Conservation (phyloP, 2,113 vertebrate genomes). For the Atractosteus spatula region DNA sequence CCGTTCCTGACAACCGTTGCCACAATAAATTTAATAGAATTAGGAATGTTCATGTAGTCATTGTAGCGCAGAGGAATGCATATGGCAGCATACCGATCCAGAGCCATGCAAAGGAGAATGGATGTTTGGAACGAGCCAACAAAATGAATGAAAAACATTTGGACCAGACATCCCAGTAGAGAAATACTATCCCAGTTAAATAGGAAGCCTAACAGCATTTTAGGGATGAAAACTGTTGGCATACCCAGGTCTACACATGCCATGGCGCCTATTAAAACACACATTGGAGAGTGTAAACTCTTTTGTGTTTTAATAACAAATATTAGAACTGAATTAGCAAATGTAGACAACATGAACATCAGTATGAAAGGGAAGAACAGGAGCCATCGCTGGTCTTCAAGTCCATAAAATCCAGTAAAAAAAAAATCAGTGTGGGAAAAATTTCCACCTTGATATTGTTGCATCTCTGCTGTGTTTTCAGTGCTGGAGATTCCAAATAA, state of each 20-base stretch:
- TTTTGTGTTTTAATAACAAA: constrained; percentile 18
- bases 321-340: constrained; percentile 14
- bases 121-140: not conserved
- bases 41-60: not conserved
- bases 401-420: constrained; percentile 13
- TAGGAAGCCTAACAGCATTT: constrained; percentile 8
- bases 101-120: constrained; percentile 13
- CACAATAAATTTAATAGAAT: not conserved
- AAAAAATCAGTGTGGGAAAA: not conserved
- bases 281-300: constrained; percentile 25
- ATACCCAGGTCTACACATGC: constrained; percentile 18
- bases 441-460: not conserved
- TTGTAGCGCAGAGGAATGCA: constrained; percentile 25
- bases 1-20: not conserved
- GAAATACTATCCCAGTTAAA: constrained; percentile 5
- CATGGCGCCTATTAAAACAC: constrained; percentile 11
- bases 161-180: constrained; percentile 11
- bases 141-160: constrained; percentile 24
- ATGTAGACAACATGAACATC: constrained; percentile 5
- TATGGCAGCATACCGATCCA: constrained; percentile 28
- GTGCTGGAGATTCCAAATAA: no score
- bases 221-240: constrained; percentile 14
- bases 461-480: not conserved
- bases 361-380: constrained; percentile 17
- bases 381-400: not conserved